Evolutionary conservation across 2,888 invertebrate species (phyloP).

Genomic region (Chironomus riparius): DNA sequence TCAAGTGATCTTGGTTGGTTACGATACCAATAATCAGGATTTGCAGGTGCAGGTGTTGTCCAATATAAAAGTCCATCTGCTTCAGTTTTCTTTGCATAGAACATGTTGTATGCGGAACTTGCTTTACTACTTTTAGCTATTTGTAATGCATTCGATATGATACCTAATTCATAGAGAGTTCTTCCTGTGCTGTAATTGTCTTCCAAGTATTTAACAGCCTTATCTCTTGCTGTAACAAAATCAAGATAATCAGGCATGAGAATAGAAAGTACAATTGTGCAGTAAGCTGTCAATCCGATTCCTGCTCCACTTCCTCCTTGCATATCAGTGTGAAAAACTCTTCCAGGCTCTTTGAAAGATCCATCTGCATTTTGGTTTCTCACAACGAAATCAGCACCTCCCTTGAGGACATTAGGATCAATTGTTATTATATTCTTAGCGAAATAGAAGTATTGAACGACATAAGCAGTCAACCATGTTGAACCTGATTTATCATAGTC

Average conservation of each 20-base stretch:
- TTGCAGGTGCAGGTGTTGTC: background rate
- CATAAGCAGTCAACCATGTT: background rate
- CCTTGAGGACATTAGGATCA: background rate
- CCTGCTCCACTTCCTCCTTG: background rate
- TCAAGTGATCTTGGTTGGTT: background rate
- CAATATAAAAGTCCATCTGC: background rate
- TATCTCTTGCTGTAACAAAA: background rate
- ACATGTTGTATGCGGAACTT: no score
- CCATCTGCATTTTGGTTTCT: background rate
- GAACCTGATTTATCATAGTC: constrained; percentile 43
- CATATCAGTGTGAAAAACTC: background rate
- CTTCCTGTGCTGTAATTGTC: background rate
- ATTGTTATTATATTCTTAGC: background rate
- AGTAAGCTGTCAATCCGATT: background rate
- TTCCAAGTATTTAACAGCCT: background rate
- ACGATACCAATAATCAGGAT: background rate
- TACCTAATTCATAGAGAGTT: background rate
- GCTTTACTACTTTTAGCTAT: background rate
- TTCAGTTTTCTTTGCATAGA: background rate
- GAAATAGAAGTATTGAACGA: background rate
- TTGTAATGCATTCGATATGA: background rate
- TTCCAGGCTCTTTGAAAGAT: background rate
- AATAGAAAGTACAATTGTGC: background rate
- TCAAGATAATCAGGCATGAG: background rate
- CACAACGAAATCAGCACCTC: background rate